Conservation (phyloP, 2,113 vertebrate species). For the Triplophysa dalaica region DNA sequence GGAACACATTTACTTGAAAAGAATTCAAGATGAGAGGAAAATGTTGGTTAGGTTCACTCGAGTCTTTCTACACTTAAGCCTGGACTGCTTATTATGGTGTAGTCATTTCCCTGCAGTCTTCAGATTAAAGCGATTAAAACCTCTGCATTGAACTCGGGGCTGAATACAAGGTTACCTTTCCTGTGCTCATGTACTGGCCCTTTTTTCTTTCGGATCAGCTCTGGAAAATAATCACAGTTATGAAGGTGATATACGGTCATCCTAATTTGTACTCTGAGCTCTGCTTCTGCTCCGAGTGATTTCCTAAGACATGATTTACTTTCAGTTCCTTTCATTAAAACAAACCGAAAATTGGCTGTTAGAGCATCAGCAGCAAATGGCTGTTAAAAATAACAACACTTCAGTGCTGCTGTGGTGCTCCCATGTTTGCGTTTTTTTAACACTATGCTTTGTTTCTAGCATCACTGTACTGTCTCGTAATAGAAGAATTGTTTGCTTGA, state of each 20-base stretch:
- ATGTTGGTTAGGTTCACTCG: not conserved
- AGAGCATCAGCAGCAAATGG: not conserved
- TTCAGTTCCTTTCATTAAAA: not conserved
- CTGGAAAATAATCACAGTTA: constrained; percentile 59
- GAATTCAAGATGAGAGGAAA: constrained; percentile 6
- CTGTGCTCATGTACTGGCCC: constrained; percentile 33
- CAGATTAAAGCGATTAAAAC: constrained; percentile 19
- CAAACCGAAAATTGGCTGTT: not conserved
- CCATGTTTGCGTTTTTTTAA: not conserved
- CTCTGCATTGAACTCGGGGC: not conserved
- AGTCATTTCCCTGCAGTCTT: constrained; percentile 24
- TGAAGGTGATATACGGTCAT: constrained; percentile 59
- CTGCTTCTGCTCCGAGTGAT: constrained; percentile 5
- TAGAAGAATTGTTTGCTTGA: constrained; percentile 12
- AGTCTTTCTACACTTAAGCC: not conserved
- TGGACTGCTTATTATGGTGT: not conserved
- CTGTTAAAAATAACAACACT: constrained; percentile 26
- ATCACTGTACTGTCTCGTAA: not conserved
- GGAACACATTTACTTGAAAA: constrained; percentile 5
- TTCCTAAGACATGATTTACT: constrained; percentile 31
- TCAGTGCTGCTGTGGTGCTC: not conserved
- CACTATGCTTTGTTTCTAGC: constrained; percentile 13
- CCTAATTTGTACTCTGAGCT: constrained; percentile 15
- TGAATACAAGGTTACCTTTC: not conserved
- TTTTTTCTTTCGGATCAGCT: constrained; percentile 52